Evolutionary conservation across 2,888 invertebrate genomes (phyloP).

Genomic region (Drepanosiphum platanoidis): DNA sequence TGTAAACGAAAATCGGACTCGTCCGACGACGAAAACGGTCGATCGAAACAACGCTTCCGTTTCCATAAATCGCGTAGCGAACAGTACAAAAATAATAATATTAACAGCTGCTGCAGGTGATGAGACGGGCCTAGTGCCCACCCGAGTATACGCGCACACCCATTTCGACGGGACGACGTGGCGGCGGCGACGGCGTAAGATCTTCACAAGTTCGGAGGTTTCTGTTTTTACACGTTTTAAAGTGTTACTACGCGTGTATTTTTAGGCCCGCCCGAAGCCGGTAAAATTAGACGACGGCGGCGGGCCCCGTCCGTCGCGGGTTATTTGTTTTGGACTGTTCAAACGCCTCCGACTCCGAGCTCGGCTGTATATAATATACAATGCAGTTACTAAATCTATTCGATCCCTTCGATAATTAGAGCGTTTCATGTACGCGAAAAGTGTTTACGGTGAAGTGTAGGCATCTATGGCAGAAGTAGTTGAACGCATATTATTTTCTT

Average conservation of each 20-base stretch:
- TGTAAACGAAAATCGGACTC: too few relatives aligned
- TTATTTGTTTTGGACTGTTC: slow-evolving; percentile 45
- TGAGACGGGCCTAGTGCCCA: background rate
- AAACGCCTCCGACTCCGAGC: background rate
- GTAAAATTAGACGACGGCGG: slow-evolving; percentile 18
- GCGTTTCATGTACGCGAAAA: too few relatives aligned
- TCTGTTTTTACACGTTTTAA: slow-evolving; percentile 51
- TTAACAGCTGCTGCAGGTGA: background rate
- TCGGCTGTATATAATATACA: background rate
- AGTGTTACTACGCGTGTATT: slow-evolving; percentile 14
- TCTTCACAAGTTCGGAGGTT: background rate
- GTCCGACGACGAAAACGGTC: too few relatives aligned
- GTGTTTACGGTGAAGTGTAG: too few relatives aligned
- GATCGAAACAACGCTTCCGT: too few relatives aligned
- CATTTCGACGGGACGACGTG: background rate
- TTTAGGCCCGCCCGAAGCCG: slow-evolving; percentile 6
- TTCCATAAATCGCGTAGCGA: background rate
- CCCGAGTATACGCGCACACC: too few relatives aligned
- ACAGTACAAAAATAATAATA: background rate
- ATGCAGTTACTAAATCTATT: too few relatives aligned
- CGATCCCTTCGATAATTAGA: too few relatives aligned
- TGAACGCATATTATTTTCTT: too few relatives aligned
- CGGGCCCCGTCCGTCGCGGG: background rate
- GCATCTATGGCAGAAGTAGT: too few relatives aligned
- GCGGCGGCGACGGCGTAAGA: background rate